These are phyloP conservation scores for Mesoligia furuncula DNA, from an alignment of 2,888 invertebrate species.

Conservation along the genomic window DNA sequence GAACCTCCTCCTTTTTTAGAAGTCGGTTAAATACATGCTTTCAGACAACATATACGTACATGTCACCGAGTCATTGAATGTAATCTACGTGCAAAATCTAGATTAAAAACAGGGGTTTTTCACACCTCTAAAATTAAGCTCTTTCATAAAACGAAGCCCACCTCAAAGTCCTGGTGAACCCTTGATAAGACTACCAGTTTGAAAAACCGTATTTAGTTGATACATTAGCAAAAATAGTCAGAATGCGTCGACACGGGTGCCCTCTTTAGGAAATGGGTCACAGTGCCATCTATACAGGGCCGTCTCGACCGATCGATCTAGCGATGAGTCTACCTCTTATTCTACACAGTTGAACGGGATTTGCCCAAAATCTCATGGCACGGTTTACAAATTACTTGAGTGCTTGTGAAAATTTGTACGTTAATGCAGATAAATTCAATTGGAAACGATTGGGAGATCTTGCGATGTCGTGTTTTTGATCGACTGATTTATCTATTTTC, in stretches of 20 bases:
- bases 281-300: slow-evolving; percentile 77
- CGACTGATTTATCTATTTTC: slow-evolving; percentile 51
- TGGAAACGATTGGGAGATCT: slow-evolving; percentile 52
- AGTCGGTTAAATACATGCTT: slow-evolving; percentile 14
- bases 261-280: slow-evolving; percentile 84
- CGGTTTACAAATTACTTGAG: slow-evolving; percentile 67
- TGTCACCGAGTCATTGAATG: neutral
- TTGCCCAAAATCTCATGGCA: slow-evolving; percentile 61
- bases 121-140: slow-evolving; percentile 8
- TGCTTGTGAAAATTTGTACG: slow-evolving; percentile 60
- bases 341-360: slow-evolving; percentile 57
- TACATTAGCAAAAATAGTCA: slow-evolving; percentile 58
- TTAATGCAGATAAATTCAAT: slow-evolving; percentile 62
- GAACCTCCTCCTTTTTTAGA: no score
- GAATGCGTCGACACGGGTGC: slow-evolving; percentile 72
- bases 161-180: slow-evolving; percentile 5
- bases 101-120: slow-evolving; percentile 28
- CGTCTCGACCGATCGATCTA: slow-evolving; percentile 72
- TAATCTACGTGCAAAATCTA: slow-evolving; percentile 25
- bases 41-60: neutral
- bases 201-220: slow-evolving; percentile 44
- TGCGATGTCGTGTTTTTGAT: slow-evolving; percentile 51
- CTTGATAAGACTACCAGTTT: slow-evolving; percentile 14
- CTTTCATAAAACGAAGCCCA: slow-evolving; percentile 22
- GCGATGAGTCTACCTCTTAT: slow-evolving; percentile 68